A percentile compares a stretch with the other conserved stretches of the same genome.
phyloP scores from a whole-genome alignment of 1,140 invertebrate species.

The Eupristina koningsbergeri region DNA sequence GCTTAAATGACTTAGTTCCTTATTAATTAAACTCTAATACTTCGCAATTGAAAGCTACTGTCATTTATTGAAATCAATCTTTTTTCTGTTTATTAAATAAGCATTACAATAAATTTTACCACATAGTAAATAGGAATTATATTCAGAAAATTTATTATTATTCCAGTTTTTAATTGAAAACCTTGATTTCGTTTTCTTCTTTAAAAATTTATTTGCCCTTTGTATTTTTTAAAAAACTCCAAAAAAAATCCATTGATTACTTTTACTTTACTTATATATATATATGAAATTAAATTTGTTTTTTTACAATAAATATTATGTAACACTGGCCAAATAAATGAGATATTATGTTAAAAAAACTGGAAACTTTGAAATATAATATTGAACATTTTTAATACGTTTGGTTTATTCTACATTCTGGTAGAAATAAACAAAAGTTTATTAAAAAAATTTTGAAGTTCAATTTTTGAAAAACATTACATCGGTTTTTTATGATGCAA shows the following conservation, averaged over 20 bases:
- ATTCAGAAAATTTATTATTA: slow-evolving; percentile 12
- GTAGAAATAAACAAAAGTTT: slow-evolving; percentile 28
- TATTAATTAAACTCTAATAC: slow-evolving; percentile 20
- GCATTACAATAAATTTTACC: slow-evolving; percentile 26
- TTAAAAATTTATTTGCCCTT: slow-evolving; percentile 12
- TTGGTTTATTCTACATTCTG: slow-evolving; percentile 42
- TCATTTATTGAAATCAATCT: neutral
- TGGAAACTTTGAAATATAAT: slow-evolving; percentile 3
- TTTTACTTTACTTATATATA: neutral
- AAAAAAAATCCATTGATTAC: neutral
- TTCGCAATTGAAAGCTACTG: neutral
- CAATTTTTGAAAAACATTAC: slow-evolving; percentile 20
- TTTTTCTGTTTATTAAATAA: slow-evolving; percentile 4
- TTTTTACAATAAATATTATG: neutral
- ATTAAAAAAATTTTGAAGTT: slow-evolving; percentile 25
- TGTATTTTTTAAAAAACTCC: neutral
- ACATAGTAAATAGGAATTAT: slow-evolving; percentile 20
- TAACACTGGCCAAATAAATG: neutral
- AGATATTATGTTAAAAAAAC: slow-evolving; percentile 12
- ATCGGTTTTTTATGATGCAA: slow-evolving; percentile 10
- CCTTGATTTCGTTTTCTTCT: slow-evolving; percentile 15
- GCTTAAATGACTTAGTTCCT: neutral
- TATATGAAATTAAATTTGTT: neutral
- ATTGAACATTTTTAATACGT: slow-evolving; percentile 17
- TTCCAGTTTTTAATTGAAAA: slow-evolving; percentile 16